phyloP scores from a whole-genome alignment of 1,140 invertebrate genomes.

The Lordiphosa mommai region DNA sequence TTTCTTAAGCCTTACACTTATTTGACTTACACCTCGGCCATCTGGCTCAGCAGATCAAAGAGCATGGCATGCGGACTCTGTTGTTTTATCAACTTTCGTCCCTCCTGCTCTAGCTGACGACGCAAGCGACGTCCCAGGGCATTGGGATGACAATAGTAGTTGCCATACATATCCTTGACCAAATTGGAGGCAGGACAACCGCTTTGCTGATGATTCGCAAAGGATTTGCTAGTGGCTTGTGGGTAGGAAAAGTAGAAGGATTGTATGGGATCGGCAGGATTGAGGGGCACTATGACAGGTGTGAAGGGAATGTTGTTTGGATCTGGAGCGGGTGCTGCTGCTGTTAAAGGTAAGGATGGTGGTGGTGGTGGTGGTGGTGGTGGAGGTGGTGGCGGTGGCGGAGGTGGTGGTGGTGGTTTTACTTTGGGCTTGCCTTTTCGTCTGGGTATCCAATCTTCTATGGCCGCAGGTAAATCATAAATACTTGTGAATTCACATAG shows the following conservation, averaged over 20 bases:
- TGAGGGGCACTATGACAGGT: constrained; percentile 45
- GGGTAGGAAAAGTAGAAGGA: constrained; percentile 57
- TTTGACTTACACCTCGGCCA: constrained; percentile 46
- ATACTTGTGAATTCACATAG: constrained; percentile 37
- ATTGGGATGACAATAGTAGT: constrained; percentile 46
- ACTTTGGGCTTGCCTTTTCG: constrained; percentile 32
- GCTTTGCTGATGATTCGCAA: constrained; percentile 19
- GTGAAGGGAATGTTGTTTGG: background rate
- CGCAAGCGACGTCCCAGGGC: constrained; percentile 21
- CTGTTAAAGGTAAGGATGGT: background rate
- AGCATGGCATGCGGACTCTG: constrained; percentile 46
- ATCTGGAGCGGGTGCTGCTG: background rate
- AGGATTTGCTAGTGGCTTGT: constrained; percentile 36
- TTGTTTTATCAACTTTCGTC: constrained; percentile 28
- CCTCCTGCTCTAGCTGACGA: constrained; percentile 30
- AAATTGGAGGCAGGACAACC: constrained; percentile 52
- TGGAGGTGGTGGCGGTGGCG: constrained; percentile 16
- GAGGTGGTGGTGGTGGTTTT: constrained; percentile 4
- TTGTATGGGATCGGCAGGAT: constrained; percentile 49
- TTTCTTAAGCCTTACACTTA: no score
- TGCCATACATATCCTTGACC: constrained; percentile 52
- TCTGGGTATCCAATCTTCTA: constrained; percentile 59
- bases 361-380: constrained; percentile 18
- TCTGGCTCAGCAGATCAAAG: constrained; percentile 45
- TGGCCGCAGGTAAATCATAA: constrained; percentile 40